Conservation (phyloP, 1,140 invertebrate species). For the Achatina immaculata region DNA sequence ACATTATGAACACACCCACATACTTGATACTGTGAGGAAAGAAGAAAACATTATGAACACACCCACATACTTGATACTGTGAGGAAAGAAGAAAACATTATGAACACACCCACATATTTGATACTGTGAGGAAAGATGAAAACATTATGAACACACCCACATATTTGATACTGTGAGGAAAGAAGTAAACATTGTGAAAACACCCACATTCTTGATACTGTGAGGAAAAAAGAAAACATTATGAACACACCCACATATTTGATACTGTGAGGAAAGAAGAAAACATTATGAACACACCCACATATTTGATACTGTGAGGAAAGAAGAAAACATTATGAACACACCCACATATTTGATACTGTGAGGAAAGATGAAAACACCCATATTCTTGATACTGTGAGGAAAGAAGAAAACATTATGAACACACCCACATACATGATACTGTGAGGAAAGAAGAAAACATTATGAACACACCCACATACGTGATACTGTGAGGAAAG, state of each 20-base stretch:
- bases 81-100: no score
- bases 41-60: neutral
- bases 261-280: neutral
- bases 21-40: constrained; percentile 84
- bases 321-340: neutral
- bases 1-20: constrained; percentile 86
- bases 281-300: no score
- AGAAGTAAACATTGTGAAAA: constrained; percentile 17
- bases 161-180: no score
- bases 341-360: neutral
- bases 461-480: neutral
- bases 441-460: no score
- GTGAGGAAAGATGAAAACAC: neutral
- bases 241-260: neutral
- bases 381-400: no score
- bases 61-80: no score
- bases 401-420: no score
- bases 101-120: no score
- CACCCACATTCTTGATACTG: neutral
- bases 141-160: no score
- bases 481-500: neutral
- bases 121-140: no score
- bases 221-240: neutral
- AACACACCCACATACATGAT: no score
- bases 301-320: neutral